Conservation (phyloP, 1,140 invertebrate genomes). For the Eubasilissa regina region DNA sequence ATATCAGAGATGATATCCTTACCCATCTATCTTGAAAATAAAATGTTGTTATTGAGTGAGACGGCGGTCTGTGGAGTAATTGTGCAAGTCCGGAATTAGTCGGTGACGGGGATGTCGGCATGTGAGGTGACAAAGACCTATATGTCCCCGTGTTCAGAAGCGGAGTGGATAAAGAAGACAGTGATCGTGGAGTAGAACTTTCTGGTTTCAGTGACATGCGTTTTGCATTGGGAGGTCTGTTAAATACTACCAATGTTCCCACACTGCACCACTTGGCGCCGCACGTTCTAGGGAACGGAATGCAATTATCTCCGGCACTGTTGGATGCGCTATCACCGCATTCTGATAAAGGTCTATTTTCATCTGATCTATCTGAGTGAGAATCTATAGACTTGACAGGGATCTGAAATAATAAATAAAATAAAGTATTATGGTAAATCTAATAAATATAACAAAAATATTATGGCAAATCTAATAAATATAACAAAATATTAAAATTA, state of each 20-base stretch:
- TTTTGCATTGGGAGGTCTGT: conserved; percentile 82
- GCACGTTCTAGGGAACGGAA: conserved; percentile 95
- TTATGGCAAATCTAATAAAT: too few relatives aligned
- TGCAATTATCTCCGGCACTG: conserved; percentile 81
- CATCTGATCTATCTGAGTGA: conserved; percentile 68
- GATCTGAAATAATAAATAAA: conserved; percentile 63
- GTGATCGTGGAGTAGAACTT: conserved; percentile 78
- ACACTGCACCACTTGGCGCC: conserved; percentile 94
- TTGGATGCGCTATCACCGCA: conserved; percentile 73
- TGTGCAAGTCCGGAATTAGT: conserved; percentile 69
- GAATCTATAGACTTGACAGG: conserved; percentile 69
- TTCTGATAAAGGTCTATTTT: conserved; percentile 66
- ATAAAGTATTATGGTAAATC: background rate
- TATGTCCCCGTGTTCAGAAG: conserved; percentile 65
- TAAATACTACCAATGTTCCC: conserved; percentile 88
- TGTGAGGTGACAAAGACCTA: conserved; percentile 70
- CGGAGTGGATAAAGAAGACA: conserved; percentile 69
- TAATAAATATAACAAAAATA: too few relatives aligned
- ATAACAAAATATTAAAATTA: too few relatives aligned
- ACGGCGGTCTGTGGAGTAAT: conserved; percentile 66
- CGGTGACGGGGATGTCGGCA: conserved; percentile 71
- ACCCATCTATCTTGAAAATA: conserved; percentile 85
- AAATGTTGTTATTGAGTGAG: conserved; percentile 78
- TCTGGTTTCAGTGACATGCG: conserved; percentile 80
- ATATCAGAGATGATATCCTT: conserved; percentile 51